These are phyloP conservation scores for Oophaga sylvatica DNA, from an alignment of 2,797 vertebrate species.

Conservation along the genomic window DNA sequence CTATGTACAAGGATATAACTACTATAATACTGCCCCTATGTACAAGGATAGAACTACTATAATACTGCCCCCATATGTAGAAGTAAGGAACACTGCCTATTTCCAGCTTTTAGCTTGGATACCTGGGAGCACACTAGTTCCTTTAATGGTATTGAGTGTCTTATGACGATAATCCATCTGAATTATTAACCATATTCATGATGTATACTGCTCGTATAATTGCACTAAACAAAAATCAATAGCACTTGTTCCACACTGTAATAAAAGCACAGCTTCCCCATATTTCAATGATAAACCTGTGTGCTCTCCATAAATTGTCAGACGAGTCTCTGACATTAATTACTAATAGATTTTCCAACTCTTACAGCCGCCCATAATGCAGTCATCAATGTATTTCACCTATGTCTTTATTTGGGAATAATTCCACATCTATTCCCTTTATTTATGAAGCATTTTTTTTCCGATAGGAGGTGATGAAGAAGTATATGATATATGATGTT, in stretches of 20 bases:
- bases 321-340: background rate
- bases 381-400: background rate
- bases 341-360: slow-evolving; percentile 1
- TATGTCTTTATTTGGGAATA: background rate
- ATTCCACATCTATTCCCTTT: background rate
- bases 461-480: background rate
- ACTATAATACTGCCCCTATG: too few relatives aligned
- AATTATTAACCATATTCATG: background rate
- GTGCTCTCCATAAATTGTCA: background rate
- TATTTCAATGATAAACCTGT: slow-evolving; percentile 1
- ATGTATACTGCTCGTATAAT: slow-evolving; percentile 1
- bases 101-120: too few relatives aligned
- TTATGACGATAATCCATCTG: background rate
- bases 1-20: background rate
- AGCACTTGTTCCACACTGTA: background rate
- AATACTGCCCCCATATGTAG: background rate
- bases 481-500: background rate
- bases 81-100: background rate
- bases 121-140: background rate
- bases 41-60: too few relatives aligned
- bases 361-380: background rate
- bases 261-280: background rate
- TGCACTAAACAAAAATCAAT: slow-evolving; percentile 1
- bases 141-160: background rate
- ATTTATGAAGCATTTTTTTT: background rate